Base-by-base conservation (phyloP, 2,113 vertebrate genomes). In the Raja brachyura region DNA sequence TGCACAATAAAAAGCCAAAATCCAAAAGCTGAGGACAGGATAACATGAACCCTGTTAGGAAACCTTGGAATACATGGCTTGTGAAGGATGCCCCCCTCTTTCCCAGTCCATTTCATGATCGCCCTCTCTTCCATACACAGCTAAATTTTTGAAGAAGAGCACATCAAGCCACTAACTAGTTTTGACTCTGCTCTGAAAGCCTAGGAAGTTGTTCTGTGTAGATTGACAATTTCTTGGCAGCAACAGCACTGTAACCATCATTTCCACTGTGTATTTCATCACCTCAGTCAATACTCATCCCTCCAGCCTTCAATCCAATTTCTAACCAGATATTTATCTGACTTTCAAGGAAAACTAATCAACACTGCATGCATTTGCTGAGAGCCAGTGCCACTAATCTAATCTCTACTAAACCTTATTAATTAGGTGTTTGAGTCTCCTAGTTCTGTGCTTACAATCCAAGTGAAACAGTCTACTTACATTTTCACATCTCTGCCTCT, bases 301-400 rank as follows among this genome's bases (percentile, higher is more conserved):
- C 83, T 61, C 56, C 31, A 66, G 63, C 59, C 83, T 31, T 88
- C 83, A 14, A 88, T 88, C 83, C 59, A n/a, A 63, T 31, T 88
- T 88, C 83, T 63, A 88, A 88, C 56, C 59, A 88, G 83, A 88
- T 88, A 88, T 88, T 31, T 88, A 88, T 31, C 83, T 88, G 83
- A 88, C 59, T 66, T 63, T 31, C 14, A 31, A 63, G n/a, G 63
- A 28, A n/a, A 88, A 63, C 83, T 88, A 31, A 63, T 88, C 83
- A 88, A 13, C 59, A n/a, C n/a, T 0, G 59, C 5, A 31, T 66
- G 28, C 1, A 14, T 63, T 88, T 88, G 59, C 83, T 88, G 83
- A 61, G 13, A 88, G 59, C 59, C 59, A 14, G 31, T 31, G 6
- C 83, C 56, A 63, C 59, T 63, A 33, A 88, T 61, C 83, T 88